Conservation (phyloP, 1,140 invertebrate genomes). For the Bombus picipes region DNA sequence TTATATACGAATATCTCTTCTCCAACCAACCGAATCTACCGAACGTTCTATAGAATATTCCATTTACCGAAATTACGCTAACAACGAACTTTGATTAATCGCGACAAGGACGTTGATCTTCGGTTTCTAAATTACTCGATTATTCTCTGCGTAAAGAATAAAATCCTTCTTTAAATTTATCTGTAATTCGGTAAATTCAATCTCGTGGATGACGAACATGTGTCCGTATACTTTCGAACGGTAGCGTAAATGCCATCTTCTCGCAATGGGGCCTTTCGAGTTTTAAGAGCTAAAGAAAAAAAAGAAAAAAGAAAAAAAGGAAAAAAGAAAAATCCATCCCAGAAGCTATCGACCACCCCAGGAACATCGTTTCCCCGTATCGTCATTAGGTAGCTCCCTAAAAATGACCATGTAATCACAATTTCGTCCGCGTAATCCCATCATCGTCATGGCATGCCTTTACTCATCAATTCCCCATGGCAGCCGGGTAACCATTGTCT, state of each 20-base stretch:
- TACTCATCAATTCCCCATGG: conserved; percentile 56
- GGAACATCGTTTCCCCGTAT: background rate
- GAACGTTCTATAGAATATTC: background rate
- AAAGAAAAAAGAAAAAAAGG: too few relatives aligned
- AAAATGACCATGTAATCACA: conserved; percentile 43
- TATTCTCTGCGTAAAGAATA: too few relatives aligned
- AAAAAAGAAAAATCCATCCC: conserved; percentile 1
- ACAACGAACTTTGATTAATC: too few relatives aligned
- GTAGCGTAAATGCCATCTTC: background rate
- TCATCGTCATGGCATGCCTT: conserved; percentile 15
- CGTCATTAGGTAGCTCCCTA: conserved; percentile 34
- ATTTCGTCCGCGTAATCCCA: conserved; percentile 46
- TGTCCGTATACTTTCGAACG: too few relatives aligned
- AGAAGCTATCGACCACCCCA: conserved; percentile 11
- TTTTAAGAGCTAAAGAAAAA: too few relatives aligned
- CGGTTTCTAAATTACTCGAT: too few relatives aligned
- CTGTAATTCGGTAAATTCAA: too few relatives aligned
- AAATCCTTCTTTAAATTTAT: too few relatives aligned
- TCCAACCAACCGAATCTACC: background rate
- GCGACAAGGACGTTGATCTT: too few relatives aligned
- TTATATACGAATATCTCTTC: background rate
- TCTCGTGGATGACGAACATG: too few relatives aligned
- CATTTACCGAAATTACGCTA: too few relatives aligned
- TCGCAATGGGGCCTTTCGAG: background rate
- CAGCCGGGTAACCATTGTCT: conserved; percentile 62